Conservation (phyloP, 2,888 invertebrate genomes). For the Ceramica pisi region DNA sequence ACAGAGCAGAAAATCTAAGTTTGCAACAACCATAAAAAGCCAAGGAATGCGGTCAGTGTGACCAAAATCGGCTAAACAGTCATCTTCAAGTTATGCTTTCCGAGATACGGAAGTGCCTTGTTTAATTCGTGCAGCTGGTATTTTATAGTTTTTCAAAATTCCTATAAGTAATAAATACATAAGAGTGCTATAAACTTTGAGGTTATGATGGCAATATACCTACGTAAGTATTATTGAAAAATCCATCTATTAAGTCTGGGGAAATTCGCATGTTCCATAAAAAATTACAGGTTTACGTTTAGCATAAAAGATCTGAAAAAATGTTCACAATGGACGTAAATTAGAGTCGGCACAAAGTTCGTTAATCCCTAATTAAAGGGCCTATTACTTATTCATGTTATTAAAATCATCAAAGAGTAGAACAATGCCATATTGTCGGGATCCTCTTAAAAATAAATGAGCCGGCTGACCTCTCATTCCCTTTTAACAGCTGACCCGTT, state of each 20-base stretch:
- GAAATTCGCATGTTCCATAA: not conserved
- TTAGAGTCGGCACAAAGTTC: slow-evolving; percentile 4
- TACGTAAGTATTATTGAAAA: not conserved
- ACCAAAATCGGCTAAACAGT: no score
- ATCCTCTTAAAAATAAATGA: slow-evolving; percentile 30
- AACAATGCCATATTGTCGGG: slow-evolving; percentile 2
- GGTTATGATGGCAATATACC: not conserved
- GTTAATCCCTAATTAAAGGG: slow-evolving; percentile 19
- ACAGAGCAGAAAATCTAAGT: no score
- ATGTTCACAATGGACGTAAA: not conserved
- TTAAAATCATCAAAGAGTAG: slow-evolving; percentile 39
- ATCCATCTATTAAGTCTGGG: not conserved
- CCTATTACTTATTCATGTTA: slow-evolving; percentile 32
- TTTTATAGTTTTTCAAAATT: no score
- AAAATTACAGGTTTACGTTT: not conserved
- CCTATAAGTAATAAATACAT: no score
- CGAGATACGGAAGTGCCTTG: no score
- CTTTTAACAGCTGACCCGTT: slow-evolving; percentile 7
- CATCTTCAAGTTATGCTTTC: no score
- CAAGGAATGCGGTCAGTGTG: no score
- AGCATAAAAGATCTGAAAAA: not conserved
- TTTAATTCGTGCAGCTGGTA: no score
- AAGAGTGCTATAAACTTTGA: no score
- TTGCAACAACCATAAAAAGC: no score
- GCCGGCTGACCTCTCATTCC: not conserved